Conservation (phyloP, 2,888 invertebrate genomes). For the Synergus gifuensis region DNA sequence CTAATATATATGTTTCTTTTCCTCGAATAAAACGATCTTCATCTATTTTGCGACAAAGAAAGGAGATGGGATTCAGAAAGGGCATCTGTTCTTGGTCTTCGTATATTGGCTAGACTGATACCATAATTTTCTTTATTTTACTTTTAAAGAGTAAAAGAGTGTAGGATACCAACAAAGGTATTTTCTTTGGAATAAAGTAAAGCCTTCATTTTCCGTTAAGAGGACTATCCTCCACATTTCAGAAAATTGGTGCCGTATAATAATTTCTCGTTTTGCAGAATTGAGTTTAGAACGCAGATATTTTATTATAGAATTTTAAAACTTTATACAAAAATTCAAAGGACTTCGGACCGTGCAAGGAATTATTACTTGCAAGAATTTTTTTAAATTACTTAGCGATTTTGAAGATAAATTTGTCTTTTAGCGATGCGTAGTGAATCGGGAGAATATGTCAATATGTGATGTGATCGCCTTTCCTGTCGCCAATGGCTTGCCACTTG, state of each 20-base stretch:
- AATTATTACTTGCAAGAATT: no score
- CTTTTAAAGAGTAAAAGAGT: neutral
- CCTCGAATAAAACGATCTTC: neutral
- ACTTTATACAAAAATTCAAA: no score
- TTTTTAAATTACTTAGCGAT: no score
- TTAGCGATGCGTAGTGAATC: neutral
- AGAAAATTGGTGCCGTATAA: neutral
- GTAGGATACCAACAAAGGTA: neutral
- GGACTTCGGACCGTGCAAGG: no score
- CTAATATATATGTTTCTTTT: neutral
- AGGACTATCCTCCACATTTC: neutral
- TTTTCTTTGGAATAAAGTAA: neutral
- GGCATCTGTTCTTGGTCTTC: neutral
- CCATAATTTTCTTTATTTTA: constrained; percentile 6
- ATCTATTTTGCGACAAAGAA: neutral
- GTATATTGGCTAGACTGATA: neutral
- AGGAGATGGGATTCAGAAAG: neutral
- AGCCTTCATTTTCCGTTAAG: neutral
- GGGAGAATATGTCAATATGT: neutral
- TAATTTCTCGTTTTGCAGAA: neutral
- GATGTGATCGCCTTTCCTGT: neutral
- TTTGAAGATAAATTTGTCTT: neutral
- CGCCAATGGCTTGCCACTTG: constrained; percentile 8
- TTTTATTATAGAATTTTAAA: neutral
- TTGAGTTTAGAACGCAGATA: neutral